phyloP scores from a whole-genome alignment of 92 coral and sea anemone species.

The Scolanthus callimorphus region DNA sequence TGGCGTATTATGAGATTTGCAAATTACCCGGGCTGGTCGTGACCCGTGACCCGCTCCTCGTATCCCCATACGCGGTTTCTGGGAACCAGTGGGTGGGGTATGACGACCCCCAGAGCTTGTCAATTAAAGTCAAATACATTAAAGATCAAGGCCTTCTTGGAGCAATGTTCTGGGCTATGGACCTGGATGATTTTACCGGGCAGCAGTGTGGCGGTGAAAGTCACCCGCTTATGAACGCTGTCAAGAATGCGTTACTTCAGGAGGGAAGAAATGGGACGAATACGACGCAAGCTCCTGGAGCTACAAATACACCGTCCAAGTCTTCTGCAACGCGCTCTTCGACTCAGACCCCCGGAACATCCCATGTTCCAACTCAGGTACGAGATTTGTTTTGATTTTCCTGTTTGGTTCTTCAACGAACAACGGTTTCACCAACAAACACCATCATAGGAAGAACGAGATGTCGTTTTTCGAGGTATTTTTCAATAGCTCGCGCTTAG shows the following conservation, averaged over 20 bases:
- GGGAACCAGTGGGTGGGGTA: constrained; percentile 15
- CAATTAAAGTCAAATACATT: background rate
- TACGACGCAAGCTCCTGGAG: background rate
- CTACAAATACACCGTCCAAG: background rate
- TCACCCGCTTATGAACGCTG: constrained; percentile 24
- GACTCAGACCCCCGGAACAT: background rate
- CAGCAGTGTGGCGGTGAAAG: constrained; percentile 9
- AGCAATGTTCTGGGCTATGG: constrained; percentile 11
- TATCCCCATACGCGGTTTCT: constrained; percentile 5
- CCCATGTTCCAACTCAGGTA: background rate
- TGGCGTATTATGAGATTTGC: constrained; percentile 15
- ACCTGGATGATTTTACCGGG: constrained; percentile 8
- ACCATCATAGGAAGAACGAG: too few relatives aligned
- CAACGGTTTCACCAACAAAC: too few relatives aligned
- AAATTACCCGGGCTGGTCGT: background rate
- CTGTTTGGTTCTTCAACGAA: too few relatives aligned
- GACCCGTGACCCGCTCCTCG: background rate
- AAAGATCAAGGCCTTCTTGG: constrained; percentile 1
- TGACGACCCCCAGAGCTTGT: constrained; percentile 3
- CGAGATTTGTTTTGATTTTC: too few relatives aligned
- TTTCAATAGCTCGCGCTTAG: too few relatives aligned
- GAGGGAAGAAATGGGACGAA: too few relatives aligned
- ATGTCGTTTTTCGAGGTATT: too few relatives aligned
- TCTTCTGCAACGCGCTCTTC: background rate
- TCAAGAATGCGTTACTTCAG: constrained; percentile 6